These are phyloP conservation scores for Chydorus sphaericus DNA, from an alignment of 2,888 invertebrate species.

Conservation along the genomic window DNA sequence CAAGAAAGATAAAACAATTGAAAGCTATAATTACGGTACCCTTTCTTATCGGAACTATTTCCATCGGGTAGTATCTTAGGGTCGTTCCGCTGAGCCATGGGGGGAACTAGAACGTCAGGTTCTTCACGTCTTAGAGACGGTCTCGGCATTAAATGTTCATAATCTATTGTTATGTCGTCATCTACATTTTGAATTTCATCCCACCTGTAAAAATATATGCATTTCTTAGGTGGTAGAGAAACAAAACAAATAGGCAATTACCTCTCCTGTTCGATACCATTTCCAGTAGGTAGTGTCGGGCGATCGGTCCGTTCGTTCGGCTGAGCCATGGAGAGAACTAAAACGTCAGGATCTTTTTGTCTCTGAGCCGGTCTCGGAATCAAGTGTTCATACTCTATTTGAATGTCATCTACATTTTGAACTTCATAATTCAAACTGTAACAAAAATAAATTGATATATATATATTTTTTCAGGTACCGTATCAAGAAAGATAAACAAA, in stretches of 20 bases:
- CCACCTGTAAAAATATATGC: background rate
- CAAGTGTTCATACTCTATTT: background rate
- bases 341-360: background rate
- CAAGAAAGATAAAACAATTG: background rate
- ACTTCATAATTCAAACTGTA: too few species aligned
- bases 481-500: background rate
- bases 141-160: background rate
- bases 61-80: too few species aligned
- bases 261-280: background rate
- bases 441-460: too few species aligned
- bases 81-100: too few species aligned
- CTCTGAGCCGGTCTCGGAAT: too few species aligned
- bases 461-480: too few species aligned
- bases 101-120: too few species aligned
- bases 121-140: background rate
- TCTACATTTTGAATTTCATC: background rate
- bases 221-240: background rate
- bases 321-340: too few species aligned
- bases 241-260: background rate
- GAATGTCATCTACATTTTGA: background rate
- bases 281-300: too few species aligned
- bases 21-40: background rate
- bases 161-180: background rate
- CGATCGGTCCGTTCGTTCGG: too few species aligned
- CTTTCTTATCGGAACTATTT: too few species aligned